A percentile compares a stretch with the other conserved stretches of the same genome.
Conservation (phyloP, 2,113 vertebrate species). For the Istiophorus platypterus region DNA sequence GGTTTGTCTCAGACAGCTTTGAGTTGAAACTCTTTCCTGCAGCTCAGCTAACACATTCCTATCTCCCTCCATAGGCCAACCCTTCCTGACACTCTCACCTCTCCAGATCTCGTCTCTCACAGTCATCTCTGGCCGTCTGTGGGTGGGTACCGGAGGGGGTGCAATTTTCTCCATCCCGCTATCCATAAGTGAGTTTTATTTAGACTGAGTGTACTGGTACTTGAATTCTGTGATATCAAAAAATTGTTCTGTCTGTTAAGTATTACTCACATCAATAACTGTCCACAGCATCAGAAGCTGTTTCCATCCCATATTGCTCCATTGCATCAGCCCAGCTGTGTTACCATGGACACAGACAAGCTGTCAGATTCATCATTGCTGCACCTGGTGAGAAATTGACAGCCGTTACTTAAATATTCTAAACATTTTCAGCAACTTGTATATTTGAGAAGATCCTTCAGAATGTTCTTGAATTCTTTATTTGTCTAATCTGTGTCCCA, state of each 20-base stretch:
- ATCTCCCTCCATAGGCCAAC: constrained; percentile 69
- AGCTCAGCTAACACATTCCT: constrained; percentile 9
- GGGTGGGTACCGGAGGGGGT: constrained; percentile 85
- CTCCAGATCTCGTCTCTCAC: constrained; percentile 84
- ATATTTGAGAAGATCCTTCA: not conserved
- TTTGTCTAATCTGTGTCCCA: constrained; percentile 4
- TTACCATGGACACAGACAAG: constrained; percentile 86
- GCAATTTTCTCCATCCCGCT: constrained; percentile 84
- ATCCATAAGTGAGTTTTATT: constrained; percentile 79
- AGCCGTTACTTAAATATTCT: not conserved
- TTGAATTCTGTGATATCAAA: not conserved
- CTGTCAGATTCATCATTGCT: constrained; percentile 84
- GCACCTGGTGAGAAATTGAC: constrained; percentile 74
- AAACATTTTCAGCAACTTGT: not conserved
- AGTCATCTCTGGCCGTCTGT: constrained; percentile 81
- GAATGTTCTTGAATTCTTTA: not conserved
- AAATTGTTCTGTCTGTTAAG: not conserved
- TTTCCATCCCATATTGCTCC: constrained; percentile 84
- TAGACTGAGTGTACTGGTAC: not conserved
- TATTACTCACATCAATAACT: not conserved
- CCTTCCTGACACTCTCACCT: constrained; percentile 82
- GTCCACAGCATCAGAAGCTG: constrained; percentile 79
- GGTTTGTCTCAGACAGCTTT: not conserved
- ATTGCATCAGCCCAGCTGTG: constrained; percentile 81
- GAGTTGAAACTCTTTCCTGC: not conserved